A percentile compares a stretch with the other conserved stretches of the same genome.
Conservation (phyloP, 1,140 invertebrate genomes). For the Panagrolaimus sp. region DNA sequence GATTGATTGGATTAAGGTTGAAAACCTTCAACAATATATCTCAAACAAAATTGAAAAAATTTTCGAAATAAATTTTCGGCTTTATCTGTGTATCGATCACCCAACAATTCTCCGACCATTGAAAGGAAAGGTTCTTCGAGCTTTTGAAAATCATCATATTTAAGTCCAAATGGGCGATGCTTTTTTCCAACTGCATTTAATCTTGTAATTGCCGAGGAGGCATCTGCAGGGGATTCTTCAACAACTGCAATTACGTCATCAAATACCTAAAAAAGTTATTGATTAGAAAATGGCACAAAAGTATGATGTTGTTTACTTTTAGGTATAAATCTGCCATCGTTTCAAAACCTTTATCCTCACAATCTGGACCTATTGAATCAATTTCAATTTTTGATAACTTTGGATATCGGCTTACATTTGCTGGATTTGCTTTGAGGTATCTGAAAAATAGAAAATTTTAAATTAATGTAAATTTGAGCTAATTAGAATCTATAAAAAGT, state of each 20-base stretch:
- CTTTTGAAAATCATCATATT: slow-evolving; percentile 44
- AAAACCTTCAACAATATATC: slow-evolving; percentile 48
- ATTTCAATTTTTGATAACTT: slow-evolving; percentile 34
- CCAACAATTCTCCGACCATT: slow-evolving; percentile 48
- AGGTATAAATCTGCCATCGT: slow-evolving; percentile 36
- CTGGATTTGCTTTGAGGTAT: slow-evolving; percentile 48
- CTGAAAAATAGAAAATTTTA: slow-evolving; percentile 27
- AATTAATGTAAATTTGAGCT: slow-evolving; percentile 8
- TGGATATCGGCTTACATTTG: slow-evolving; percentile 27
- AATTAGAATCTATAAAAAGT: no score
- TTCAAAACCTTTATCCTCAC: slow-evolving; percentile 46
- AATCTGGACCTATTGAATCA: slow-evolving; percentile 30
- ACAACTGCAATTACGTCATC: slow-evolving; percentile 46
- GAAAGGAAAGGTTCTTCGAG: slow-evolving; percentile 38
- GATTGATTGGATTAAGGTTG: slow-evolving; percentile 9
- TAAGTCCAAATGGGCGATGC: slow-evolving; percentile 34
- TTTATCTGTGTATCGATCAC: slow-evolving; percentile 47
- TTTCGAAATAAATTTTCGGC: slow-evolving; percentile 48
- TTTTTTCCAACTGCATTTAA: slow-evolving; percentile 42
- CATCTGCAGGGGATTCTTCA: slow-evolving; percentile 43
- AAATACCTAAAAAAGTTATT: slow-evolving; percentile 35
- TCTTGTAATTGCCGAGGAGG: slow-evolving; percentile 34
- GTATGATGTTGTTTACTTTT: slow-evolving; percentile 24
- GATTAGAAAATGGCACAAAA: neutral
- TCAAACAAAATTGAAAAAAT: slow-evolving; percentile 52